Evolutionary conservation across 2,113 vertebrate genomes (phyloP).

Genomic region (Triplophysa dalaica): DNA sequence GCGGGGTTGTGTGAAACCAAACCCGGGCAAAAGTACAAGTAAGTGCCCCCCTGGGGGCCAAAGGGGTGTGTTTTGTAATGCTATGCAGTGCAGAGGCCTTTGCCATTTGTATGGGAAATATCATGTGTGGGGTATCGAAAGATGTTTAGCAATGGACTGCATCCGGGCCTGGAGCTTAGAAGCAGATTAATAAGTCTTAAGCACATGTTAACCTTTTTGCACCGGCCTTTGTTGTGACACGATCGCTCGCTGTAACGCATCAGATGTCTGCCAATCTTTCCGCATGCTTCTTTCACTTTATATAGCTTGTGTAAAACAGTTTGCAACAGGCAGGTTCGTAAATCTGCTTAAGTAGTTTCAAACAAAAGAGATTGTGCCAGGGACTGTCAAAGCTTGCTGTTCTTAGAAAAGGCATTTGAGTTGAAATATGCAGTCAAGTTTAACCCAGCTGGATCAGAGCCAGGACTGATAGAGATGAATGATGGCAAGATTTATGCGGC

Average conservation of each 20-base stretch:
- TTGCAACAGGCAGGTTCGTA: neutral
- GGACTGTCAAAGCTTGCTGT: neutral
- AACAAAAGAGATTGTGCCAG: conserved; percentile 5
- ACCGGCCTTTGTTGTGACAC: neutral
- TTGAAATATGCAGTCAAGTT: neutral
- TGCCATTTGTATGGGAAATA: conserved; percentile 29
- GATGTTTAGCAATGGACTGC: conserved; percentile 3
- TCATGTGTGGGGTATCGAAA: conserved; percentile 44
- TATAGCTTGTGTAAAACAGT: conserved; percentile 14
- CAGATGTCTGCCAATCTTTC: neutral
- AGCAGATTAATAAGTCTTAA: conserved; percentile 22
- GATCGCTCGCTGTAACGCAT: neutral
- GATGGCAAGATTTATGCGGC: neutral
- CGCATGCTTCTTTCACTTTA: conserved; percentile 15
- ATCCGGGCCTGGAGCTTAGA: conserved; percentile 9
- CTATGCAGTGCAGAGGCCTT: conserved; percentile 51
- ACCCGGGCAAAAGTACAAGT: conserved; percentile 55
- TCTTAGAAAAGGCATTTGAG: neutral
- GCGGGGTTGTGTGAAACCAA: conserved; percentile 54
- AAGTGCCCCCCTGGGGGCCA: conserved; percentile 59
- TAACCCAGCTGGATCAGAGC: conserved; percentile 2
- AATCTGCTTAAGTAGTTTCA: conserved; percentile 17
- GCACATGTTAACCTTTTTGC: conserved; percentile 14
- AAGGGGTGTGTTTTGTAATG: conserved; percentile 47
- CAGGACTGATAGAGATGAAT: conserved; percentile 11